Base-by-base conservation (phyloP, 2,113 vertebrate species). In the Tretioscincus oriximinensis region DNA sequence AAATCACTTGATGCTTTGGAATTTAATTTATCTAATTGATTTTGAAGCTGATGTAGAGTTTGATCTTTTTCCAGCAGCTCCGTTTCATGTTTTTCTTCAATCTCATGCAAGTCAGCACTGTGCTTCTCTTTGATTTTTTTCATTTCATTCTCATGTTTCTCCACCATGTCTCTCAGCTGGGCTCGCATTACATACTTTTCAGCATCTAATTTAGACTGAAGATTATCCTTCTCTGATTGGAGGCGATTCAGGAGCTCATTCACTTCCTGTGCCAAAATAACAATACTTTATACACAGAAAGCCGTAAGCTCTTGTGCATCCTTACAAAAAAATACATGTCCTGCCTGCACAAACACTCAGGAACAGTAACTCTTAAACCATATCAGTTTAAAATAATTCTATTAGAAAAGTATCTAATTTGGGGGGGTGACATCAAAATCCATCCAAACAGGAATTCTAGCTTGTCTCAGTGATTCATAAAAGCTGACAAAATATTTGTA, bases 131-230 rank as follows among this genome's bases (percentile, higher is more conserved):
- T 86, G 3, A 90, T 51, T 45, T 77, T 69, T 54, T 69, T 81
- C 41, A 90, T 88, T 93, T 97, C 96, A 5, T 88, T 89, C 86
- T 96, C 94, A 31, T 98, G 96, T 90, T 97, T 97, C 86, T 97
- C 95, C 94, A 97, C 96, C 91, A 98, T 95, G 90, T 98, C 96
- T 26, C 90, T 95, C 9, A 98, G 92, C 67, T 98, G 97, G 1
- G 97, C 96, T 85, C 96, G 95, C 96, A 98, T 96, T 85, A 98
- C 96, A 3, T 98, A 97, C 85, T 96, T 97, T 92, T 98, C 97
- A 0, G 97, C 97, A 88, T 97, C 96, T 92, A 97, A 92, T 87
- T 97, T 97, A 54, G 96, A 96, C 73, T 96, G 95, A 45, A 97
- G 91, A 87, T 96, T 97, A 85, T 97, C 96, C 63, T 96, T 96